Conservation (phyloP, 92 coral and sea anemone species). For the Palythoa grandiflora region DNA sequence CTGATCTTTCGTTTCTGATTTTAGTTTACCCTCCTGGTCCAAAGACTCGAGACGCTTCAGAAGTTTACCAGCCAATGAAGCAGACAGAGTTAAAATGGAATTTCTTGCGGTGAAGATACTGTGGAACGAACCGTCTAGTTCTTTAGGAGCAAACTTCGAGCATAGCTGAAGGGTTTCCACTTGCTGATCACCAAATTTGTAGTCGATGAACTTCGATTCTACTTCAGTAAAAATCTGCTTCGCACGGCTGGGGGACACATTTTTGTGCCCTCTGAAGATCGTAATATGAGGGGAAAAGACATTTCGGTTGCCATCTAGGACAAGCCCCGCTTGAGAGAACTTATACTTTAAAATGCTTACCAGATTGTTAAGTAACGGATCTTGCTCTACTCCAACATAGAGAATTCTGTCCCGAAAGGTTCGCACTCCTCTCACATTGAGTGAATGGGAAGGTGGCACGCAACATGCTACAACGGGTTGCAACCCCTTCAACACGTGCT, state of each 20-base stretch:
- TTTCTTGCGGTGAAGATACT: constrained; percentile 60
- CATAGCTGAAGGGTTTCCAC: constrained; percentile 54
- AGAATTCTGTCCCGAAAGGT: constrained; percentile 68
- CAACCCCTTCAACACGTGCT: constrained; percentile 72
- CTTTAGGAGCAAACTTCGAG: constrained; percentile 74
- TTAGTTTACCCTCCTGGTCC: constrained; percentile 27
- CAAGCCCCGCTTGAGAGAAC: constrained; percentile 70
- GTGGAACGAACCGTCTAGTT: constrained; percentile 66
- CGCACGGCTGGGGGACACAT: constrained; percentile 40
- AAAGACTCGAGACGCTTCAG: constrained; percentile 55
- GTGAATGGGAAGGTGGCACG: constrained; percentile 61
- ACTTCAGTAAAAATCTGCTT: constrained; percentile 48
- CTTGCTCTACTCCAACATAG: constrained; percentile 61
- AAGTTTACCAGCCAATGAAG: constrained; percentile 65
- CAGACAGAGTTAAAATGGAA: constrained; percentile 66
- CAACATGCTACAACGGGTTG: constrained; percentile 69
- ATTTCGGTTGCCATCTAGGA: constrained; percentile 74
- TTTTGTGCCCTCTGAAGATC: constrained; percentile 48
- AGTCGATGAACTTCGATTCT: constrained; percentile 47
- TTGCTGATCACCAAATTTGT: constrained; percentile 67
- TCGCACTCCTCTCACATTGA: constrained; percentile 68
- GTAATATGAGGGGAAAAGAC: constrained; percentile 77
- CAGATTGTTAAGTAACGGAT: constrained; percentile 54
- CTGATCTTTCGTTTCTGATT: constrained; percentile 42
- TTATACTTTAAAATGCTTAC: constrained; percentile 64